These are phyloP conservation scores for Megamerina dolium DNA, from an alignment of 2,888 invertebrate genomes.

Conservation along the genomic window DNA sequence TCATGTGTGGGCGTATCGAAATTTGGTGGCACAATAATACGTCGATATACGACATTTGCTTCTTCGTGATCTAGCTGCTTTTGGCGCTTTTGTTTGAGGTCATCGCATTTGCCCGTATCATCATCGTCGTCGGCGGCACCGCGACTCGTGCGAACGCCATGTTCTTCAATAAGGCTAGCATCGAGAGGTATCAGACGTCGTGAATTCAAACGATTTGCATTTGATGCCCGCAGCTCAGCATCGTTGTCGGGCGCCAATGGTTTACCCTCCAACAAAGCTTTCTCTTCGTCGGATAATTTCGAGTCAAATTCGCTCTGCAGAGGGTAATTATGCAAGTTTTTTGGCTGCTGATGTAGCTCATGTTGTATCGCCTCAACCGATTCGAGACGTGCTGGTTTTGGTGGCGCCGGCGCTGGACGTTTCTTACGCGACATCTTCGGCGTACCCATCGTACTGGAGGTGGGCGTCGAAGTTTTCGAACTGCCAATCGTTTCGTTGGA, in stretches of 20 bases:
- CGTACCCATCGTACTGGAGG: slow-evolving; percentile 41
- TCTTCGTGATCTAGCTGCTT: slow-evolving; percentile 24
- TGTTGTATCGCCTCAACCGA: slow-evolving; percentile 11
- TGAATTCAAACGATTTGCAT: slow-evolving; percentile 19
- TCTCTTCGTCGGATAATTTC: slow-evolving; percentile 40
- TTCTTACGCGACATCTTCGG: slow-evolving; percentile 54
- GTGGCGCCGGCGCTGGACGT: slow-evolving; percentile 58
- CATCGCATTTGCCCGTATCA: slow-evolving; percentile 21
- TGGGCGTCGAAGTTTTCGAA: slow-evolving; percentile 32
- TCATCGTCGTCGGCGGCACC: neutral
- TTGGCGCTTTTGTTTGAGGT: slow-evolving; percentile 24
- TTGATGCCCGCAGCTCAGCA: slow-evolving; percentile 4
- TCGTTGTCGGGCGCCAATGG: slow-evolving; percentile 9
- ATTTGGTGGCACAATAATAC: slow-evolving; percentile 31
- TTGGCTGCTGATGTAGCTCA: slow-evolving; percentile 18
- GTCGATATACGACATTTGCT: slow-evolving; percentile 35
- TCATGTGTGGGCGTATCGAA: slow-evolving; percentile 32
- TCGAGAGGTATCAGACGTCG: slow-evolving; percentile 35
- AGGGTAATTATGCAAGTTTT: slow-evolving; percentile 38
- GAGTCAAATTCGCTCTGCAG: slow-evolving; percentile 36
- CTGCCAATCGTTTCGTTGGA: slow-evolving; percentile 21
- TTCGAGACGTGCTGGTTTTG: slow-evolving; percentile 30
- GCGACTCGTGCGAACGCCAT: neutral
- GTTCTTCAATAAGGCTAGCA: slow-evolving; percentile 26
- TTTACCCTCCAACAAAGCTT: slow-evolving; percentile 40